Evolutionary conservation across 2,113 vertebrate species (phyloP).

Genomic region (Serranochromis macrocephalus): DNA sequence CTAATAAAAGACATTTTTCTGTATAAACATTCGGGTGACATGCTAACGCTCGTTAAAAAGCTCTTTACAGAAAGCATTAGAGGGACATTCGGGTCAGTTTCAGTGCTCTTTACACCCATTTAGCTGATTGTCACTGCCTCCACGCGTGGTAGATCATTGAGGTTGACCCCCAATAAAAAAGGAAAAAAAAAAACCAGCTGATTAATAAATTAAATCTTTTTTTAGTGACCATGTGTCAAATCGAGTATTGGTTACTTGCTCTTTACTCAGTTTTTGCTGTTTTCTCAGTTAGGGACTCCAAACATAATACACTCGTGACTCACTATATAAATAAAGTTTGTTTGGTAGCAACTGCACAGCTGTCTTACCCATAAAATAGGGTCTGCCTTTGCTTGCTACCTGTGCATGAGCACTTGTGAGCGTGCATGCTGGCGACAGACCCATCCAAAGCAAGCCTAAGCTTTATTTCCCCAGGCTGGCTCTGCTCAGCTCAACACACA

Average conservation of each 20-base stretch:
- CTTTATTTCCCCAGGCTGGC: slow-evolving; percentile 37
- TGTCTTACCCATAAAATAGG: neutral
- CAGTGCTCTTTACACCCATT: neutral
- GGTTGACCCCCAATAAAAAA: neutral
- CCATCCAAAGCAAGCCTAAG: neutral
- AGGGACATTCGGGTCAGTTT: neutral
- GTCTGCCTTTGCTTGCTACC: neutral
- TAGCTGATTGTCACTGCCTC: neutral
- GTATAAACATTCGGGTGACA: neutral
- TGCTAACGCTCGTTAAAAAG: neutral
- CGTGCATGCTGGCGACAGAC: neutral
- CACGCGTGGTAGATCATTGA: neutral
- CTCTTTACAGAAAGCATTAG: slow-evolving; percentile 26
- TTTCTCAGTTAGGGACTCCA: neutral
- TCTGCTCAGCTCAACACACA: neutral
- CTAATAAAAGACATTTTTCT: slow-evolving; percentile 14
- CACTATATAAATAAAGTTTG: neutral
- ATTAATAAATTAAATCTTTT: neutral
- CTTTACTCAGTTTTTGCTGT: neutral
- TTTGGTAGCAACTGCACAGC: neutral
- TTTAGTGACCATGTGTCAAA: neutral
- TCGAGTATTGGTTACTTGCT: neutral
- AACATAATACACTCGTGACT: neutral
- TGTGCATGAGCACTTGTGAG: neutral
- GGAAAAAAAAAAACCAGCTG: accelerated